Conservation (phyloP, 35 echinoderm and acorn worm genomes). For the Lytechinus pictus region DNA sequence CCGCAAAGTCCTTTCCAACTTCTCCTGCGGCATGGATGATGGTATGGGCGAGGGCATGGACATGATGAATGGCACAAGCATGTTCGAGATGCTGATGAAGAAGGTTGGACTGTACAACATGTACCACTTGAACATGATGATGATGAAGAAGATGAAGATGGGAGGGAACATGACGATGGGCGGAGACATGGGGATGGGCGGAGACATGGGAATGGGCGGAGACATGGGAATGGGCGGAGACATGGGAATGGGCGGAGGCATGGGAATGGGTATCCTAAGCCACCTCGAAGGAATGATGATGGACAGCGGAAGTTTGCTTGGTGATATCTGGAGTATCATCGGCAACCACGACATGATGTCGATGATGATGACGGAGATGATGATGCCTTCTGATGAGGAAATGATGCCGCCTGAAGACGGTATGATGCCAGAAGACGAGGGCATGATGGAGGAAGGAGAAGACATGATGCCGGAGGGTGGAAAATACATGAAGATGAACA, state of each 20-base stretch:
- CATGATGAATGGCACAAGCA: background rate
- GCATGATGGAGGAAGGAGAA: background rate
- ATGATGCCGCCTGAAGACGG: background rate
- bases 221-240: background rate
- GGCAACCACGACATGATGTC: constrained; percentile 39
- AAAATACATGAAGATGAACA: constrained; percentile 20
- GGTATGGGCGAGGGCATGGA: background rate
- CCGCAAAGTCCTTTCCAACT: background rate
- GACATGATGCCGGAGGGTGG: background rate
- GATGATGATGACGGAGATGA: constrained; percentile 35
- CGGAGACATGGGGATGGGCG: background rate
- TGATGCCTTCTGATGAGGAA: background rate
- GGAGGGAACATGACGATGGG: no score
- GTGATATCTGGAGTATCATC: constrained; percentile 29
- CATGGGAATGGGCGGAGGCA: background rate
- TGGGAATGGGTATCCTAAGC: constrained; percentile 16
- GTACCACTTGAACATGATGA: background rate
- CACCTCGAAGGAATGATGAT: background rate
- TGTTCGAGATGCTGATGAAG: constrained; percentile 38
- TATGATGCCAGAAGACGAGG: background rate
- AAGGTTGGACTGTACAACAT: background rate
- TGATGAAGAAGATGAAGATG: background rate
- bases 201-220: background rate
- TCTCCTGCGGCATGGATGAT: background rate
- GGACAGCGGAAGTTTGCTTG: constrained; percentile 23